Evolutionary conservation across 2,888 invertebrate species (phyloP), one percentile per base, ranked within the genome.

Genomic region (Cerastoderma edule): DNA sequence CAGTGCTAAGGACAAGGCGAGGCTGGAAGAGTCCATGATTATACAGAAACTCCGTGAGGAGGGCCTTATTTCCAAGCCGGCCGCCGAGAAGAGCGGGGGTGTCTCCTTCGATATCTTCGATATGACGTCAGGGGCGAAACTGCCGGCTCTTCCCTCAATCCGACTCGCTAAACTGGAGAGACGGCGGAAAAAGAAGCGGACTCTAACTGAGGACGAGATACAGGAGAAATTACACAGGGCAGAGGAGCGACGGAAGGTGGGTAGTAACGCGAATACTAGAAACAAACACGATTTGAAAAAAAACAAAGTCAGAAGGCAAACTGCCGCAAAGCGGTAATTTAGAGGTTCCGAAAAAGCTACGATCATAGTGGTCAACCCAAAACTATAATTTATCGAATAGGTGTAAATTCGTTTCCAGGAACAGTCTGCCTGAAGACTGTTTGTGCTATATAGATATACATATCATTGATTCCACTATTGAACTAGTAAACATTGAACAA

Each of bases 11-110:
- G 91, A 92, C 75, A 87, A 88, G 71, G 88, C 87, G 5, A 78
- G 92, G 39, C 74, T 89, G 70, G 91, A 92, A 69, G 93, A 93
- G 73, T 86, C 89, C 35, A 83, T 86, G 67, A 89, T 93, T 46
- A 72, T 93, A 39, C 90, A 91, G 73, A 85, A 88, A 19, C 87
- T 93, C 6, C 72, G 91, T 57, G 91, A 93, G 73, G 93, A 93
- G 68, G 93, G 93, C 0, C 85, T 93, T 8, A 92, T 93, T 66
- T 78, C 91, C n/a, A 87, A 89, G 56, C 91, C 92, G n/a, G 85
- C 88, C 35, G 84, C 87, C 5, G 86, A 89, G 75, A 86, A 91
- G 13, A 83, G 87, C 0, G 90, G 91, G 10, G 93, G 92, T 19
- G 77, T 93, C 22, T 88, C 88, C 22, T 92, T 91, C 72, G 91